Evolutionary conservation across 2,888 invertebrate genomes (phyloP), one percentile per base, ranked within the genome.

Genomic region (Bombyx huttoni): DNA sequence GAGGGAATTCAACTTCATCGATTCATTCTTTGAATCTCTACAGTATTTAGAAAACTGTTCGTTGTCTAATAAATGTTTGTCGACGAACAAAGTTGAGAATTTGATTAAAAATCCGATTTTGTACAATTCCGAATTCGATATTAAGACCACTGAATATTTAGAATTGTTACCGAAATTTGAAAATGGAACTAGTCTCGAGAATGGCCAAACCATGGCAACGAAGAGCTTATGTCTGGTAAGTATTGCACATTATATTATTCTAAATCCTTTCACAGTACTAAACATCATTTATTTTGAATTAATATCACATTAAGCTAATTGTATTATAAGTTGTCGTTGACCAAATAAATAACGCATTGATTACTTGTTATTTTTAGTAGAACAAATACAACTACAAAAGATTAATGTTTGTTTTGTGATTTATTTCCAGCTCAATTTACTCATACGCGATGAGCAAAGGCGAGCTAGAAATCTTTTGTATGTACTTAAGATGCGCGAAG

Each of bases 151-250:
- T 0, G 79, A 80, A 51, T 83, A 81, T 53, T 67, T 75, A 50
- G 71, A 71, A 52, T 75, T 82, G 61, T 63, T 84, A 56, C 70
- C 82, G 33, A 81, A 78, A 58, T 72, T 82, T 51, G 81, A 82
- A 67, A 76, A 79, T 72, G 78, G 70, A 61, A 62, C 70, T 52
- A 70, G 67, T 67, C 66, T 70, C 61, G 78, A 78, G 52, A 78
- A 82, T 62, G 66, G 69, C 33, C 78, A 85, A 77, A 86, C 86
- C 83, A 86, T 83, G 77, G 82, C 84, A 54, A 82, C 88, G 56
- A 83, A 85, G 75, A 86, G 83, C 77, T 84, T 88, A 79, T 86
- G 83, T 80, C 74, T 86, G 82, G 87, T 88, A 61, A 83, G 82
- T 85, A 78, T 77, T 80, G 24, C 24, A 24, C 3, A 24, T 24